These are phyloP conservation scores for Dynastes maya DNA, from an alignment of 2,888 invertebrate species.

Conservation along the genomic window DNA sequence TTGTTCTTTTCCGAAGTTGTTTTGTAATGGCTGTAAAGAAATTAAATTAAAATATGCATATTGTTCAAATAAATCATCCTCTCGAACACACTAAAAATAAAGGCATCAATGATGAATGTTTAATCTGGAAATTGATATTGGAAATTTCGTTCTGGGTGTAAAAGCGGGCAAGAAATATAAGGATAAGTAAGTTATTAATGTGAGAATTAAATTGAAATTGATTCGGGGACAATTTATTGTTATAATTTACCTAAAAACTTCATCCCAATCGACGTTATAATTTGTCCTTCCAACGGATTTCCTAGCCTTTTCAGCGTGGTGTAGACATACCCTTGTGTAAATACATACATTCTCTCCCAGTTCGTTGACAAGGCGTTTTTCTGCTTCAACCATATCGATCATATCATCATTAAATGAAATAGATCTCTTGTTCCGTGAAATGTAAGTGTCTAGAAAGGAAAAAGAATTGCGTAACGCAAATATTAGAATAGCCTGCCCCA, in stretches of 20 bases:
- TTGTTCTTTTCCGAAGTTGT: constrained; percentile 82
- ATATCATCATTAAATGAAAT: constrained; percentile 69
- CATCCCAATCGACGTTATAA: constrained; percentile 79
- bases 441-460: constrained; percentile 79
- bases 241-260: constrained; percentile 81
- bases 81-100: constrained; percentile 5
- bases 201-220: not conserved
- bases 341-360: constrained; percentile 86
- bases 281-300: constrained; percentile 64
- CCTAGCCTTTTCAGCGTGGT: constrained; percentile 77
- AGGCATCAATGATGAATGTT: constrained; percentile 41
- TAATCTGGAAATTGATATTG: constrained; percentile 47
- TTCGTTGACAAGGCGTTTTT: constrained; percentile 84
- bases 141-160: not conserved
- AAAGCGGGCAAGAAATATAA: not conserved
- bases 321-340: constrained; percentile 84
- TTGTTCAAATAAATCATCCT: constrained; percentile 40
- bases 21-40: constrained; percentile 82
- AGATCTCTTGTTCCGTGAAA: constrained; percentile 76
- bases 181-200: constrained; percentile 26
- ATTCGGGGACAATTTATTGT: not conserved
- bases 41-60: constrained; percentile 22
- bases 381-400: constrained; percentile 81
- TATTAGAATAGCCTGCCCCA: not conserved
- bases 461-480: not conserved